These are phyloP conservation scores for Macropodus opercularis DNA, from an alignment of 2,797 vertebrate species.

Conservation along the genomic window DNA sequence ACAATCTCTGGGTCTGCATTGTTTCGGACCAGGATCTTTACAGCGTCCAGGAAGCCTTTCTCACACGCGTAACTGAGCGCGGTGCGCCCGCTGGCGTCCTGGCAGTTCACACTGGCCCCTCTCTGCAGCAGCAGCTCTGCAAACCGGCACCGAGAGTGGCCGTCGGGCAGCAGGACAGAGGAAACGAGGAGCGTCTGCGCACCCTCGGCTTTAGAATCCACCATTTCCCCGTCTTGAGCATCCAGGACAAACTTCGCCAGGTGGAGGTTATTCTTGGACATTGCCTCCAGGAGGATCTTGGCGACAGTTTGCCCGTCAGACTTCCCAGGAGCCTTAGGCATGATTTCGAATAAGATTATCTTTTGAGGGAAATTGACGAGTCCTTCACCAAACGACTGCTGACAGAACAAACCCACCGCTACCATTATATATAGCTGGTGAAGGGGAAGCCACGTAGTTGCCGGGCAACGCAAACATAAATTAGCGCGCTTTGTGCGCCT, in stretches of 20 bases:
- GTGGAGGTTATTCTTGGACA: constrained; percentile 80
- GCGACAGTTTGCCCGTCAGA: constrained; percentile 58
- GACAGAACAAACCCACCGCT: constrained; percentile 25
- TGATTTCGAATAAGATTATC: constrained; percentile 26
- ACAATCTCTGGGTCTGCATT: constrained; percentile 76
- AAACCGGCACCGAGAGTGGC: constrained; percentile 64
- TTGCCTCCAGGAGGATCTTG: constrained; percentile 78
- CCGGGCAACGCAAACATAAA: constrained; percentile 70
- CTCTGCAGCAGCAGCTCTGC: constrained; percentile 75
- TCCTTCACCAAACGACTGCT: constrained; percentile 25
- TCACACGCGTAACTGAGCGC: constrained; percentile 80
- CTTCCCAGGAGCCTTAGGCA: constrained; percentile 64
- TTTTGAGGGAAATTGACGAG: constrained; percentile 26
- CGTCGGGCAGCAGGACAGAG: constrained; percentile 69
- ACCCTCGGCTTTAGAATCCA: constrained; percentile 70
- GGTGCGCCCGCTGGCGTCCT: constrained; percentile 73
- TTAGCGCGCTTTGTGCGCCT: constrained; percentile 64
- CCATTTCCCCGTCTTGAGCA: constrained; percentile 76
- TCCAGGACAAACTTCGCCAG: constrained; percentile 79
- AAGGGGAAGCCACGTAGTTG: constrained; percentile 53
- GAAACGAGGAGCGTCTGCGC: constrained; percentile 78
- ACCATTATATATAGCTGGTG: constrained; percentile 66
- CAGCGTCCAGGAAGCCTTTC: constrained; percentile 73
- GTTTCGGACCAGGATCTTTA: constrained; percentile 76
- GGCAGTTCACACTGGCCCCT: constrained; percentile 73